Conservation (phyloP, 2,888 invertebrate species). For the Lomographa bimaculata region DNA sequence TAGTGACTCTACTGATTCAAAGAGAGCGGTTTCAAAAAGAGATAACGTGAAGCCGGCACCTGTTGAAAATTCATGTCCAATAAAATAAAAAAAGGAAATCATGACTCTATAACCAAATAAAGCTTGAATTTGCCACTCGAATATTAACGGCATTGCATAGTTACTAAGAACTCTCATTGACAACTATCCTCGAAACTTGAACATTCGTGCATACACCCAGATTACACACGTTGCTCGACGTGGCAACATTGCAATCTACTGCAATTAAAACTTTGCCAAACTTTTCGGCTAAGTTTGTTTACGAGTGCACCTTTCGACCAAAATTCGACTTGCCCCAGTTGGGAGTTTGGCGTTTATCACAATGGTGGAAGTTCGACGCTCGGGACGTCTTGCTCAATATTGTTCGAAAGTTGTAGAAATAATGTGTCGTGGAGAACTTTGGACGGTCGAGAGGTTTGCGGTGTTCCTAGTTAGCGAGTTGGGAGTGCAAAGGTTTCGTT, state of each 20-base stretch:
- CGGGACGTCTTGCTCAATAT: conserved; percentile 53
- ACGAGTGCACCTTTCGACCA: conserved; percentile 72
- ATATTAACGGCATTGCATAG: conserved; percentile 7
- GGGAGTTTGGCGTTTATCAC: conserved; percentile 51
- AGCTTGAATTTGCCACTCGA: background rate
- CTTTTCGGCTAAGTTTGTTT: conserved; percentile 65
- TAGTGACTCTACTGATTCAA: too few relatives aligned
- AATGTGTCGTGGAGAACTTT: conserved; percentile 42
- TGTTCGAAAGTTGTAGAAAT: conserved; percentile 56
- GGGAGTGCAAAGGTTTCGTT: background rate
- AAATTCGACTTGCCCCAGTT: conserved; percentile 61
- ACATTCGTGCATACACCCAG: conserved; percentile 34
- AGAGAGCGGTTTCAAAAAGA: too few relatives aligned
- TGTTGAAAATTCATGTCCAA: too few relatives aligned
- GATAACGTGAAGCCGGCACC: too few relatives aligned
- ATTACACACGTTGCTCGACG: conserved; percentile 39
- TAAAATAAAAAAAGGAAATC: too few relatives aligned
- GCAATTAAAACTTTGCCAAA: conserved; percentile 77
- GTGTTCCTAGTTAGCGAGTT: background rate
- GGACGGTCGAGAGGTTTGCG: conserved; percentile 8
- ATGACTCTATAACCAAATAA: too few relatives aligned
- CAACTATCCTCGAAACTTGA: conserved; percentile 21
- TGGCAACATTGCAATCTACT: conserved; percentile 58
- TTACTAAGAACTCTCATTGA: conserved; percentile 15
- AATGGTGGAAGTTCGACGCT: conserved; percentile 56